These are phyloP conservation scores for Syngnathus typhle DNA, from an alignment of 2,113 vertebrate genomes.

Conservation along the genomic window DNA sequence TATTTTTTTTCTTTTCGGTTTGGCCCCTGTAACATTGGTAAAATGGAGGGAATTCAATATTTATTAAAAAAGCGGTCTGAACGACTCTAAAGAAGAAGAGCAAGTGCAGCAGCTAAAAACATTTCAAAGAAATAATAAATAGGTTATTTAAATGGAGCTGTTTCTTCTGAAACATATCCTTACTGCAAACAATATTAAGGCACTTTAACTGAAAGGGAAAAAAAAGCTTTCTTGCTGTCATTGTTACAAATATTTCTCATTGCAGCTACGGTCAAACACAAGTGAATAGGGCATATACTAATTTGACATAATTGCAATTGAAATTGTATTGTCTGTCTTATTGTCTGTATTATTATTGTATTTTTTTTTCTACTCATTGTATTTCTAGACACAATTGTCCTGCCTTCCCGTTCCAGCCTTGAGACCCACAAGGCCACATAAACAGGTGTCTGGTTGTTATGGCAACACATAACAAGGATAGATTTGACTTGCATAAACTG, in stretches of 20 bases:
- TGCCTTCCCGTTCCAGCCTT: neutral
- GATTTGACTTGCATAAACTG: no score
- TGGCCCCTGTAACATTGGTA: conserved; percentile 10
- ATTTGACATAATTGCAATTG: neutral
- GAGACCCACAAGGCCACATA: neutral
- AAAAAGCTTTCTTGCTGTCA: conserved; percentile 41
- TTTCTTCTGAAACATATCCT: conserved; percentile 46
- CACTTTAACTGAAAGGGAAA: conserved; percentile 61
- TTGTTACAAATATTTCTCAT: neutral
- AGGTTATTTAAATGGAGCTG: neutral
- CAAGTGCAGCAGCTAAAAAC: conserved; percentile 45
- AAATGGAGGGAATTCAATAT: conserved; percentile 45
- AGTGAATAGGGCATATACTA: neutral
- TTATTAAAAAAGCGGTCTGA: conserved; percentile 23
- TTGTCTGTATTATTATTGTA: neutral
- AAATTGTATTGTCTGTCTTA: neutral
- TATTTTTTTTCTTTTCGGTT: neutral
- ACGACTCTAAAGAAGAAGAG: conserved; percentile 37
- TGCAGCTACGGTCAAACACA: neutral
- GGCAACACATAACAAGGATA: no score
- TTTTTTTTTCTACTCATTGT: neutral
- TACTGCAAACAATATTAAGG: conserved; percentile 68
- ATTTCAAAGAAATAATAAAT: conserved; percentile 31
- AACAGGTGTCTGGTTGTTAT: neutral
- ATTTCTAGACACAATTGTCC: neutral